Conservation (phyloP, 1,140 invertebrate species). For the roundworm (Caenorhabditis elegans) region WBcel235 BX284603.4:727501-728000, state of each 20-base stretch:
- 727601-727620: background rate
- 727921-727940: too few species aligned
- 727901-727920: too few species aligned
- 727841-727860: too few species aligned
- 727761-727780: too few species aligned
- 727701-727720: constrained; percentile 40
- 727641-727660: constrained; percentile 7
- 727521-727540: constrained; percentile 13
- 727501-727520: background rate
- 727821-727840: too few species aligned
- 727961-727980: constrained; percentile 45
- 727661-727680: constrained; percentile 46
- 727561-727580: background rate
- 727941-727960: constrained; percentile 46
- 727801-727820: too few species aligned
- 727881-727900: too few species aligned
- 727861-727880: too few species aligned
- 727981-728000: constrained; percentile 41
- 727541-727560: background rate
- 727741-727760: background rate
- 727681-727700: constrained; percentile 52
- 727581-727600: constrained; percentile 1
- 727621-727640: background rate
- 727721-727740: background rate
- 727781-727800: too few species aligned